Conservation (phyloP, 2,888 invertebrate genomes). For the Vesta saturnalis region DNA sequence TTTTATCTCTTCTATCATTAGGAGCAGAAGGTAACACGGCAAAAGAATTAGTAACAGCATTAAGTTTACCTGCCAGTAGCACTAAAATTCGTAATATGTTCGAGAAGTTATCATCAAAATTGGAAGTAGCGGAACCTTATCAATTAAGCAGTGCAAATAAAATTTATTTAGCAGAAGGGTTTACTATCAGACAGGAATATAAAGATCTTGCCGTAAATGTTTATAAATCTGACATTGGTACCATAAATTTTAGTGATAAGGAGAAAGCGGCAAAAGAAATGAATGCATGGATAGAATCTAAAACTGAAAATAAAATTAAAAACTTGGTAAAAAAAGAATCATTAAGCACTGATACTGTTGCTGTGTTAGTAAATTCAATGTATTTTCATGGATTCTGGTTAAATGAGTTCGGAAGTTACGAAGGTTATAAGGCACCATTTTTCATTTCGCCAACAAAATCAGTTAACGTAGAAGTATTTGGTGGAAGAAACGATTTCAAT, state of each 20-base stretch:
- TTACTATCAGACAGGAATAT: conserved; percentile 66
- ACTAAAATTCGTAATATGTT: conserved; percentile 33
- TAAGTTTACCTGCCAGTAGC: conserved; percentile 39
- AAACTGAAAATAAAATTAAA: conserved; percentile 56
- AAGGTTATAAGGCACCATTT: conserved; percentile 37
- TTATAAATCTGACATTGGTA: conserved; percentile 70
- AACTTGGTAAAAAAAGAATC: conserved; percentile 47
- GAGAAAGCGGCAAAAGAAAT: conserved; percentile 48
- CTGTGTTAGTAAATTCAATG: conserved; percentile 56
- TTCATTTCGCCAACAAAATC: conserved; percentile 42
- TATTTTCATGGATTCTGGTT: conserved; percentile 55
- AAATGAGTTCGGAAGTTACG: conserved; percentile 30
- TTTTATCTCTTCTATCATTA: conserved; percentile 51
- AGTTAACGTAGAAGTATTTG: conserved; percentile 16
- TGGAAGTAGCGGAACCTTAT: conserved; percentile 40
- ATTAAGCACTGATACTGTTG: conserved; percentile 44
- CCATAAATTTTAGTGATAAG: conserved; percentile 46
- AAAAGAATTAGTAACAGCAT: conserved; percentile 43
- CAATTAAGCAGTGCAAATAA: conserved; percentile 60
- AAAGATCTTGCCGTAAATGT: conserved; percentile 67
- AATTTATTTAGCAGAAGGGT: conserved; percentile 69
- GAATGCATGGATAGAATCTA: conserved; percentile 56
- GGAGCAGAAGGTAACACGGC: conserved; percentile 55
- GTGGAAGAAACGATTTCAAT: conserved; percentile 42
- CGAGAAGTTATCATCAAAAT: conserved; percentile 36